Conservation (phyloP, 2,888 invertebrate genomes). For the Capitulum mitella region DNA sequence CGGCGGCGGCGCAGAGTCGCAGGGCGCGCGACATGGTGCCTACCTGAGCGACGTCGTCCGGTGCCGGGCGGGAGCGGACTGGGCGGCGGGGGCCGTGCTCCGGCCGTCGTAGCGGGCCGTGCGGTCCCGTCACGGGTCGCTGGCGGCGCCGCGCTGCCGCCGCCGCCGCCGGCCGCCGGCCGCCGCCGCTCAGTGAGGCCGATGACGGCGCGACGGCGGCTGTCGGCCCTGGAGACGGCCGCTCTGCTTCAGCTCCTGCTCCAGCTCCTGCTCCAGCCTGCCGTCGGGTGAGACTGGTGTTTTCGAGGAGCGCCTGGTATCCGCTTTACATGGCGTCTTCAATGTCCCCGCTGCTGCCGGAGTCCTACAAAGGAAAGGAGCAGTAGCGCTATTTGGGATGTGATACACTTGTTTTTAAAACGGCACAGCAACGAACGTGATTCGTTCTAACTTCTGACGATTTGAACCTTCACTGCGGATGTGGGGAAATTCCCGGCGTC, state of each 20-base stretch:
- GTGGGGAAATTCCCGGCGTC: too few species aligned
- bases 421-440: too few species aligned
- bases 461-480: too few species aligned
- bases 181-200: not conserved
- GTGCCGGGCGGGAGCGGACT: not conserved
- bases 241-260: not conserved
- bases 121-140: not conserved
- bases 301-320: too few species aligned
- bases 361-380: too few species aligned
- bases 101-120: not conserved
- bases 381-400: too few species aligned
- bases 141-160: not conserved
- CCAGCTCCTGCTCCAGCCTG: not conserved
- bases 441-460: too few species aligned
- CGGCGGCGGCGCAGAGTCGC: not conserved
- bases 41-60: not conserved
- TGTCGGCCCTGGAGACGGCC: not conserved
- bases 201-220: not conserved
- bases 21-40: not conserved
- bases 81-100: not conserved
- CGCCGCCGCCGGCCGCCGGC: not conserved
- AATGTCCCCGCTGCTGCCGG: too few species aligned
- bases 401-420: too few species aligned
- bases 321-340: too few species aligned
- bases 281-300: not conserved